Percentiles rank a stretch among this genome's conserved stretches.
These are phyloP conservation scores for Schlechtendalia chinensis DNA, from an alignment of 1,140 invertebrate genomes.

Conservation along the genomic window DNA sequence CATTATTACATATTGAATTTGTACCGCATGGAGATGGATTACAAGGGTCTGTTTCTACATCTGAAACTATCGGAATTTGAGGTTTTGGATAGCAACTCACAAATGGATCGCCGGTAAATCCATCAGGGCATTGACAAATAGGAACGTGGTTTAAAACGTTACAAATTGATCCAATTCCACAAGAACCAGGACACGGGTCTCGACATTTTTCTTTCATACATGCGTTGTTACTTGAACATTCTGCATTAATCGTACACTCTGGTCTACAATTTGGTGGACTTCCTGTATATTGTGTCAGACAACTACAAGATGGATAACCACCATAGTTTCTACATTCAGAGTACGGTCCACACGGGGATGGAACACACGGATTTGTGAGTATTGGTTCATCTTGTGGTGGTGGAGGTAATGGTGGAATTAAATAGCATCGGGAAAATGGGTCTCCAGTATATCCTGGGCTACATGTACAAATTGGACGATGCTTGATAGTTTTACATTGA, in stretches of 20 bases:
- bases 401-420: slow-evolving; percentile 53
- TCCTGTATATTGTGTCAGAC: slow-evolving; percentile 56
- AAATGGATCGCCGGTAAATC: slow-evolving; percentile 61
- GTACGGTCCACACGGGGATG: slow-evolving; percentile 62
- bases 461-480: slow-evolving; percentile 76
- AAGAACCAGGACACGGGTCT: slow-evolving; percentile 57
- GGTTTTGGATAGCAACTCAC: slow-evolving; percentile 56
- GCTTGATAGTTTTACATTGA: slow-evolving; percentile 70
- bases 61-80: slow-evolving; percentile 47
- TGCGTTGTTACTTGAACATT: slow-evolving; percentile 55
- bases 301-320: slow-evolving; percentile 56
- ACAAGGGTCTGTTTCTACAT: slow-evolving; percentile 60
- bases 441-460: slow-evolving; percentile 67
- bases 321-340: slow-evolving; percentile 59
- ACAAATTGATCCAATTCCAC: slow-evolving; percentile 58
- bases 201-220: slow-evolving; percentile 57
- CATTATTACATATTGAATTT: slow-evolving; percentile 68
- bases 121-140: slow-evolving; percentile 57
- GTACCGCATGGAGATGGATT: slow-evolving; percentile 69
- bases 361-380: slow-evolving; percentile 56
- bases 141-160: slow-evolving; percentile 58
- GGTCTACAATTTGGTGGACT: slow-evolving; percentile 59
- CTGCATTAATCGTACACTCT: slow-evolving; percentile 57
- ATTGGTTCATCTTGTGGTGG: slow-evolving; percentile 52
- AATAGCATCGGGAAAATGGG: slow-evolving; percentile 63